phyloP scores from a whole-genome alignment of 2,113 vertebrate genomes.

The Crotalus helleri region DNA sequence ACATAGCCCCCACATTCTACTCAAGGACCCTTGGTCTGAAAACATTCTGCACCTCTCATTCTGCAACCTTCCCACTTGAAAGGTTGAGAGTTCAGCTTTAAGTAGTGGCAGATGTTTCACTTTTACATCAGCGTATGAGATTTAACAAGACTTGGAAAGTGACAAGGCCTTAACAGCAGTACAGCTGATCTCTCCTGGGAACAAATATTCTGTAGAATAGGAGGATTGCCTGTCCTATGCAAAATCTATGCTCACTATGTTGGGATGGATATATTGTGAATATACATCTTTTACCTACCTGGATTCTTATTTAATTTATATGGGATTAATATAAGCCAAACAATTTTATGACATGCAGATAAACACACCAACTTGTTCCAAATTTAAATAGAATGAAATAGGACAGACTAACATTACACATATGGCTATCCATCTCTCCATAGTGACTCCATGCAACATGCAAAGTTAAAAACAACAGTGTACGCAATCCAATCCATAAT shows the following conservation, averaged over 20 bases:
- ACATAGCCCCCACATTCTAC: neutral
- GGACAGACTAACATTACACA: neutral
- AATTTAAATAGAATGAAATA: neutral
- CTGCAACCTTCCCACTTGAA: neutral
- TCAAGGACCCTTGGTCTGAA: neutral
- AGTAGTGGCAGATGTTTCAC: neutral
- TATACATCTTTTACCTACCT: neutral
- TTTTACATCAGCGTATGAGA: neutral
- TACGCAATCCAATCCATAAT: neutral
- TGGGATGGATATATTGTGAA: neutral
- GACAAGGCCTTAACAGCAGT: neutral
- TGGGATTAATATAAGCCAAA: neutral
- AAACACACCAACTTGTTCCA: neutral
- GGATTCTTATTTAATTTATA: neutral
- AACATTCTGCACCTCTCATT: neutral
- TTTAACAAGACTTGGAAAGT: neutral
- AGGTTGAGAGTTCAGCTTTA: neutral
- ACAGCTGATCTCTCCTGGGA: neutral
- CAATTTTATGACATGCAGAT: neutral
- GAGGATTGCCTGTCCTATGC: neutral
- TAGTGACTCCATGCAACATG: neutral
- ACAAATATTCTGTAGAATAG: neutral
- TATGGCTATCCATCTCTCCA: neutral
- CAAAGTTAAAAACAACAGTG: neutral
- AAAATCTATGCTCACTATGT: neutral